A percentile compares a stretch with the other conserved stretches of the same genome.
These are phyloP conservation scores for Melieria picta DNA, from an alignment of 2,888 invertebrate genomes.

Conservation along the genomic window DNA sequence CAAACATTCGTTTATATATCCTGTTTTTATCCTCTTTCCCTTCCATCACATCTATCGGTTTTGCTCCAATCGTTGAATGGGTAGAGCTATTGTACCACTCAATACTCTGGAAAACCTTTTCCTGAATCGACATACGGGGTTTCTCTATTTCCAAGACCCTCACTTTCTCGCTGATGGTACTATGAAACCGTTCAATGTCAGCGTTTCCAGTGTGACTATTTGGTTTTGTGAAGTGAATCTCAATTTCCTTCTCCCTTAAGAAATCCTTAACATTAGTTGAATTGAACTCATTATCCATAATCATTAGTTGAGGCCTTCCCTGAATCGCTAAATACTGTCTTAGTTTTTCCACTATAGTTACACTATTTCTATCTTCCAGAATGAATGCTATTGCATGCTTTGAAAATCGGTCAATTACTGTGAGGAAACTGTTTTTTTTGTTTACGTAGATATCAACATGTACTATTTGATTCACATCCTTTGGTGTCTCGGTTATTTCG, in stretches of 20 bases:
- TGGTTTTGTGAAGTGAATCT: constrained; percentile 30
- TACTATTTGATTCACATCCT: background rate
- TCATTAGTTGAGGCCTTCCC: constrained; percentile 2
- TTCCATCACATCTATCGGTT: constrained; percentile 17
- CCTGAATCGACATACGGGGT: constrained; percentile 16
- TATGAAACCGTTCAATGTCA: constrained; percentile 29
- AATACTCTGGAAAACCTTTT: constrained; percentile 27
- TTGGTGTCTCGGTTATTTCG: background rate
- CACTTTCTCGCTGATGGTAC: constrained; percentile 28
- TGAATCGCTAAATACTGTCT: background rate
- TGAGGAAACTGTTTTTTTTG: constrained; percentile 4
- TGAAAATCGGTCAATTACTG: constrained; percentile 8
- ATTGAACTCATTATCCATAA: constrained; percentile 15
- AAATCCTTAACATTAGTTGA: constrained; percentile 20
- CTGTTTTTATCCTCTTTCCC: background rate
- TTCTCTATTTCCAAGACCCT: constrained; percentile 21
- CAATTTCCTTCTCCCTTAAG: constrained; percentile 13
- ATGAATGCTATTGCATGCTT: background rate
- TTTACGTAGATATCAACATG: background rate
- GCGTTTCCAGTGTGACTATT: constrained; percentile 32
- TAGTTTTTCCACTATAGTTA: constrained; percentile 4
- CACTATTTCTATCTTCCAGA: constrained; percentile 16
- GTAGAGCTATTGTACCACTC: constrained; percentile 36
- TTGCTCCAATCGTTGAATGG: constrained; percentile 29
- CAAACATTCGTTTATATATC: background rate